phyloP scores from a whole-genome alignment of 2,113 vertebrate species.

The Geococcyx californianus region DNA sequence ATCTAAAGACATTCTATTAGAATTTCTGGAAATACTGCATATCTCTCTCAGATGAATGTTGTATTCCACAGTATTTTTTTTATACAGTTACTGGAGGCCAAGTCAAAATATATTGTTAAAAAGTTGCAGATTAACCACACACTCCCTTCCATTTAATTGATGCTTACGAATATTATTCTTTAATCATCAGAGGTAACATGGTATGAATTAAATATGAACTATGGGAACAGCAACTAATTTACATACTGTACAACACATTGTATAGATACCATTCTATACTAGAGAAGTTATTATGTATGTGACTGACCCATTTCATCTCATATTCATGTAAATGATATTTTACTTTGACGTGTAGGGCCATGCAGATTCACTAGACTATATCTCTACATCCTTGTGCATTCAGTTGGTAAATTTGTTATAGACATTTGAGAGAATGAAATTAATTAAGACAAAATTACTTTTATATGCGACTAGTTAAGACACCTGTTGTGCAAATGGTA shows the following conservation, averaged over 20 bases:
- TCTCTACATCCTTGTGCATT: background rate
- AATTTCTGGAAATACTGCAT: background rate
- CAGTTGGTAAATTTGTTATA: background rate
- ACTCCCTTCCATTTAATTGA: constrained; percentile 3
- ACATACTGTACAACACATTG: background rate
- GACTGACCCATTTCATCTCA: background rate
- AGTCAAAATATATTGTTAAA: background rate
- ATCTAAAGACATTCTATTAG: background rate
- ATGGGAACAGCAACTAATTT: background rate
- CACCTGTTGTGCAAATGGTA: background rate
- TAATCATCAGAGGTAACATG: background rate
- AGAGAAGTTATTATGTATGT: background rate
- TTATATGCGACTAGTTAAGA: background rate
- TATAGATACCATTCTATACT: background rate
- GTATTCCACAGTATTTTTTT: background rate
- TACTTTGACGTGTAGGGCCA: background rate
- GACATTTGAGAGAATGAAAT: background rate
- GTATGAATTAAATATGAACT: constrained; percentile 21
- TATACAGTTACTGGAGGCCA: background rate
- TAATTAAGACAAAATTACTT: background rate
- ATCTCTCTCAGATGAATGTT: background rate
- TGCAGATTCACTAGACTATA: background rate
- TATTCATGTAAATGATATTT: background rate
- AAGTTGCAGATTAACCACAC: background rate
- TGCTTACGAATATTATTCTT: constrained; percentile 14